phyloP scores from a whole-genome alignment of 2,113 vertebrate genomes.

The Sebastes schlegelii region DNA sequence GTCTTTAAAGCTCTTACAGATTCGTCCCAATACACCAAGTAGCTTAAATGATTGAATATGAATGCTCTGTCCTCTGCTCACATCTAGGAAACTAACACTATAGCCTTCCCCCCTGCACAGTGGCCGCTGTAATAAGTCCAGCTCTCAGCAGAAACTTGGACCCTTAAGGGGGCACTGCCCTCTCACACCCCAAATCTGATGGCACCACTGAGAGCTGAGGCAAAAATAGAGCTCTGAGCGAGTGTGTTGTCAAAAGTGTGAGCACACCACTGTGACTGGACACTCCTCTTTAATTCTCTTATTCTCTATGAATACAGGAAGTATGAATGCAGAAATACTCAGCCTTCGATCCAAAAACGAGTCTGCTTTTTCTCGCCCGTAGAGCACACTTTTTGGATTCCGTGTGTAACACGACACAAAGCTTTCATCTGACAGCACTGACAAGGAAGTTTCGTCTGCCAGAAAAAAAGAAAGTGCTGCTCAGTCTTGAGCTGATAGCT shows the following conservation, averaged over 20 bases:
- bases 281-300: not conserved
- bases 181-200: constrained; percentile 16
- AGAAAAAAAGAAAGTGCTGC: not conserved
- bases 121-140: not conserved
- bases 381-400: not conserved
- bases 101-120: no score
- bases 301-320: not conserved
- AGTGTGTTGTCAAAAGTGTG: constrained; percentile 22
- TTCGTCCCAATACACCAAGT: not conserved
- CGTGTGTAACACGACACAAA: not conserved
- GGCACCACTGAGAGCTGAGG: constrained; percentile 14
- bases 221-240: constrained; percentile 45
- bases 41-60: not conserved
- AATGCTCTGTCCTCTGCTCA: not conserved
- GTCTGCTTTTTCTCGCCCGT: not conserved
- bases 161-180: not conserved
- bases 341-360: not conserved
- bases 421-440: constrained; percentile 21
- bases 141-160: constrained; percentile 9
- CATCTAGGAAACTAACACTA: not conserved
- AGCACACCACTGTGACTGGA: not conserved
- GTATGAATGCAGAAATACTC: not conserved
- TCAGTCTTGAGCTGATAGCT: constrained; percentile 34
- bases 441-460: constrained; percentile 10
- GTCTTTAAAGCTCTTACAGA: not conserved